Base-by-base conservation (phyloP, 64 coral and sea anemone species). In the Porites australiensis region DNA sequence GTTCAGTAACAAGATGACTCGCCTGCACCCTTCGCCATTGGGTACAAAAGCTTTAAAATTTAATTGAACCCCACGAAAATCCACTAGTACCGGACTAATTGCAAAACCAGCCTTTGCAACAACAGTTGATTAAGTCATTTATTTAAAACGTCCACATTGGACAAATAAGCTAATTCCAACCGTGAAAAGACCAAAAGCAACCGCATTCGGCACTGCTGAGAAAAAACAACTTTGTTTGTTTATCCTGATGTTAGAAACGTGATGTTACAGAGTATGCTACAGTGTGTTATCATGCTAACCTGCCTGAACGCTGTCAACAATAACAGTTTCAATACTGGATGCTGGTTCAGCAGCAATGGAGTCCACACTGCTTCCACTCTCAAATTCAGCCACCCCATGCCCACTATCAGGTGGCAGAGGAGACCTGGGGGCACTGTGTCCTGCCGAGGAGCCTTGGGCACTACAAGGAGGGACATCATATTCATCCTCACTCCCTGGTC, bases 401-500 rank as follows among this genome's bases (percentile, higher is more conserved):
- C 92, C 83, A 11, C 87, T 76, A 68, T 93, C 91, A 47, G 71
- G 82, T 44, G 95, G 95, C 66, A 98, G 75, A 71, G 95, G 95
- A 2, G 95, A 98, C 70, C 95, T 87, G 74, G 95, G 95, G 14
- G 95, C 95, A 94, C 95, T 98, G 71, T 99, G 98, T 15, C 92
- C 95, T 96, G 94, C 94, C 77, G 98, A 96, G 19, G 90, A 91
- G 27, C 92, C 92, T 27, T 94, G 92, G 3, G 92, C 88, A 72
- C 92, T 94, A 72, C 93, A 82, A 50, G 94, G 88, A 13, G 91
- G 92, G 4, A 78, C 91, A 13, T 99, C 94, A 57, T 94, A 89
- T 58, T 99, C 98, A 72, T 99, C 98, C 77, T 99, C 98, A 92
- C 98, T 99, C 12, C 89, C 98, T 59, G 88, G 94, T 27, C 91